Evolutionary conservation across 92 coral and sea anemone genomes (phyloP), one percentile per base, ranked within the genome.

Genomic region (Hydrozoanthus gracilis): DNA sequence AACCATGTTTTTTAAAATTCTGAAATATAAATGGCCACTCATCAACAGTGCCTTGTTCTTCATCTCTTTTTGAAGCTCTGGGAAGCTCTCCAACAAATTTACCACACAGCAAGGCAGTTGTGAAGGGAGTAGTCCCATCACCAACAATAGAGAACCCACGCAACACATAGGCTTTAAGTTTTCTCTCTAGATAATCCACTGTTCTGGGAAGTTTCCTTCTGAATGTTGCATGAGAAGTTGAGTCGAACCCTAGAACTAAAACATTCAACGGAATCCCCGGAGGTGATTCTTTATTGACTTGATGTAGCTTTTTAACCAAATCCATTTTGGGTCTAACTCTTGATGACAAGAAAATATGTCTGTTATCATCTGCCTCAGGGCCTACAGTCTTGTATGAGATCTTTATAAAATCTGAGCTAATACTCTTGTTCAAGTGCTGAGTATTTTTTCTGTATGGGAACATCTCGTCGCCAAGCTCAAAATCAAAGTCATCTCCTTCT

Each of bases 101-200:
- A 44, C 94, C 96, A 80, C 94, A 89, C 18, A 93, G 64, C 71
- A 93, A 44, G 27, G 96, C 96, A 2, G 96, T 88, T 10, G 87
- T 73, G 61, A 92, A 91, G 2, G 96, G 94, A 0, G 96, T 92
- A 4, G 96, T 93, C 3, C 96, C 96, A 89, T 93, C 96, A 2
- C 96, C 96, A 54, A 91, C 90, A 14, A 90, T 90, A 76, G 96
- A 89, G 54, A 91, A 93, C 5, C 96, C 96, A 51, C 90, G 90
- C 56, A 93, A 92, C 17, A 93, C 82, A 73, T 80, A 83, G 9
- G 94, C 93, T n/a, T 83, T 50, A 10, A 93, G 90, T n/a, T 87
- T 67, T 54, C 90, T 84, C 71, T 87, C 86, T 14, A 93, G 88
- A 61, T 89, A 89, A 51, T 76, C 73, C 47, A 50, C 82, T 55